phyloP scores from a whole-genome alignment of 2,113 vertebrate genomes.

The Saccopteryx leptura region DNA sequence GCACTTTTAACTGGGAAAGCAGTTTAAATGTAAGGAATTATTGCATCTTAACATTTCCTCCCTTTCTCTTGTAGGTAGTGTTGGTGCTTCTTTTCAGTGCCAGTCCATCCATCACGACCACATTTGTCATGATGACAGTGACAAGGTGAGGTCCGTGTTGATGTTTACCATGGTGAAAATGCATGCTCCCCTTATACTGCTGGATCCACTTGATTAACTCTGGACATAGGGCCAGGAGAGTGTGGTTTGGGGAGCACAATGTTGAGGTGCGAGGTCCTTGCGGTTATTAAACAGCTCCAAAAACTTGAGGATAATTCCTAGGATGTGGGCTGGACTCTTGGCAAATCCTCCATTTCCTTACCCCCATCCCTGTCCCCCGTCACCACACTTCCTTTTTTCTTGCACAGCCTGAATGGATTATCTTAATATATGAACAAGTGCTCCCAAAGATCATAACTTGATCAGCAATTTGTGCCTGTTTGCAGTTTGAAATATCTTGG shows the following conservation, averaged over 20 bases:
- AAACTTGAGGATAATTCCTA: slow-evolving; percentile 34
- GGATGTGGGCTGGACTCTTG: neutral
- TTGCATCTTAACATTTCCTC: slow-evolving; percentile 45
- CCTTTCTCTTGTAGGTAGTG: slow-evolving; percentile 89
- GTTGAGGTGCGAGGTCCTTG: neutral
- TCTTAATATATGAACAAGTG: neutral
- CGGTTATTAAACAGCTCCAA: slow-evolving; percentile 37
- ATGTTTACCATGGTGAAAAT: slow-evolving; percentile 75
- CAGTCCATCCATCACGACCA: slow-evolving; percentile 92
- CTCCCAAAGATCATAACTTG: neutral
- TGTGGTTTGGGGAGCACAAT: neutral
- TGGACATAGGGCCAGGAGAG: neutral
- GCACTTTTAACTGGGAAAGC: slow-evolving; percentile 54
- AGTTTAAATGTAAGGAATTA: slow-evolving; percentile 73
- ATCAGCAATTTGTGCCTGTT: slow-evolving; percentile 47
- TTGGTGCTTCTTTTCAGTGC: slow-evolving; percentile 90
- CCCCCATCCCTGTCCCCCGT: neutral
- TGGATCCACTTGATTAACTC: slow-evolving; percentile 50
- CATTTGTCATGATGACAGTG: slow-evolving; percentile 92
- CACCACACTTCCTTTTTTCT: neutral
- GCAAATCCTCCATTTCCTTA: neutral
- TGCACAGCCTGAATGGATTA: neutral
- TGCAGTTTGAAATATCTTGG: slow-evolving; percentile 29
- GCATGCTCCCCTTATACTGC: neutral
- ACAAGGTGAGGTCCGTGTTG: slow-evolving; percentile 90